phyloP scores from a whole-genome alignment of 37 sponge, comb jelly and placozoan species.

The Oscarella lobularis region DNA sequence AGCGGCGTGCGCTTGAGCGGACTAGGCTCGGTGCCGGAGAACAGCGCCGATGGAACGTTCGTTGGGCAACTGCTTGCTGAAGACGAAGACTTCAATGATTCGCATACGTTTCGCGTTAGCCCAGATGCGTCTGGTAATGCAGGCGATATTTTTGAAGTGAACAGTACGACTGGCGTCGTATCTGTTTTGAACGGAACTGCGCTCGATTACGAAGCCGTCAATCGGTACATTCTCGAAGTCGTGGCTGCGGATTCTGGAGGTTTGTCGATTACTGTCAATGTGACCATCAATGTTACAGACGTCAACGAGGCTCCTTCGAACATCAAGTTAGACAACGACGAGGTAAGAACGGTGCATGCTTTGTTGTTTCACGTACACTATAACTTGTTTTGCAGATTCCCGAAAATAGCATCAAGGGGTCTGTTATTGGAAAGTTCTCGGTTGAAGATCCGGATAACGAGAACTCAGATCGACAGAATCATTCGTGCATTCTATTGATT shows the following conservation, averaged over 20 bases:
- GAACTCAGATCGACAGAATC: background rate
- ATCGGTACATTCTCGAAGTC: background rate
- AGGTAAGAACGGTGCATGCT: background rate
- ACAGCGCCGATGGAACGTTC: background rate
- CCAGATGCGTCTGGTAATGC: background rate
- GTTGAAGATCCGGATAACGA: constrained; percentile 6
- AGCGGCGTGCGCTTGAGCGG: background rate
- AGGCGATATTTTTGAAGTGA: too few species aligned
- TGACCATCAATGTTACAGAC: background rate
- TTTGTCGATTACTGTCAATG: background rate
- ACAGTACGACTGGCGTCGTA: background rate
- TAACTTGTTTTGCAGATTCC: background rate
- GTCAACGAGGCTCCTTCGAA: constrained; percentile 2
- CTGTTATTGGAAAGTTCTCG: background rate
- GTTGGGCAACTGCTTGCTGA: background rate
- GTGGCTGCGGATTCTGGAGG: background rate
- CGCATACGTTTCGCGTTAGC: background rate
- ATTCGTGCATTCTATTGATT: too few species aligned
- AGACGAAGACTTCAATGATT: background rate
- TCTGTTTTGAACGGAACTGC: background rate
- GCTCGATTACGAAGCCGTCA: background rate
- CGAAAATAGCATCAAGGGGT: background rate
- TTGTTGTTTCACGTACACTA: background rate
- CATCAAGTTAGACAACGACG: background rate
- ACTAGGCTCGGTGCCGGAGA: background rate